Evolutionary conservation across 2,888 invertebrate species (phyloP).

Genomic region (Chironomus tentans): DNA sequence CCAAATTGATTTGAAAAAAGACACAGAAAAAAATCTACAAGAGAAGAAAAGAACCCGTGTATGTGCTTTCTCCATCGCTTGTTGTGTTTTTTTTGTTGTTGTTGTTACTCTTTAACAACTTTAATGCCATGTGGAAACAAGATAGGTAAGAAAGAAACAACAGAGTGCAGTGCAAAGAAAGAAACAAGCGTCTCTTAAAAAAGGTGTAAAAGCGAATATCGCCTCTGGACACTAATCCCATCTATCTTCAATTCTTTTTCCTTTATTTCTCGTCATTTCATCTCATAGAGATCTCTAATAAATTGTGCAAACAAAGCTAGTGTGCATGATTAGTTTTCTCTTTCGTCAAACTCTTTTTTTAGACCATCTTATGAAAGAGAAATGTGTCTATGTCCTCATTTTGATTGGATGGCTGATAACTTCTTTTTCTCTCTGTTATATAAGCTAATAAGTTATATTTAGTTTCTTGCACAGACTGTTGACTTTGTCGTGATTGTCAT

Average conservation of each 20-base stretch:
- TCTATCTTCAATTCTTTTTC: background rate
- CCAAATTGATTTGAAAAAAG: constrained; percentile 22
- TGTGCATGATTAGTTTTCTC: constrained; percentile 21
- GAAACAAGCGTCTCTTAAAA: background rate
- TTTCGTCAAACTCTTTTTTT: background rate
- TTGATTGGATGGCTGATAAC: background rate
- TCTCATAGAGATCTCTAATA: constrained; percentile 21
- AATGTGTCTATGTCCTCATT: background rate
- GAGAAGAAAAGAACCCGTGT: constrained; percentile 1
- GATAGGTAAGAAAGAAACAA: background rate
- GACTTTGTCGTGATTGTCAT: no score
- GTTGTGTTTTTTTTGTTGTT: background rate
- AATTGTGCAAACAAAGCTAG: constrained; percentile 22
- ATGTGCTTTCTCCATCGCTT: constrained; percentile 9
- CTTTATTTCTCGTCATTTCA: background rate
- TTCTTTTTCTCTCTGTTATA: no score
- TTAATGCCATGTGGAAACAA: background rate
- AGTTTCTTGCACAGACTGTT: no score
- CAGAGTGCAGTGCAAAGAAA: background rate
- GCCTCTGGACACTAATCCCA: constrained; percentile 8
- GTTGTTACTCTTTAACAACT: constrained; percentile 8
- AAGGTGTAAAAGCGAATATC: constrained; percentile 15
- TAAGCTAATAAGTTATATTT: no score
- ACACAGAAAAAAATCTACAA: background rate
- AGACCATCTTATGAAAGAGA: background rate